phyloP scores from a whole-genome alignment of 1,140 invertebrate genomes.

The Ostrea edulis region DNA sequence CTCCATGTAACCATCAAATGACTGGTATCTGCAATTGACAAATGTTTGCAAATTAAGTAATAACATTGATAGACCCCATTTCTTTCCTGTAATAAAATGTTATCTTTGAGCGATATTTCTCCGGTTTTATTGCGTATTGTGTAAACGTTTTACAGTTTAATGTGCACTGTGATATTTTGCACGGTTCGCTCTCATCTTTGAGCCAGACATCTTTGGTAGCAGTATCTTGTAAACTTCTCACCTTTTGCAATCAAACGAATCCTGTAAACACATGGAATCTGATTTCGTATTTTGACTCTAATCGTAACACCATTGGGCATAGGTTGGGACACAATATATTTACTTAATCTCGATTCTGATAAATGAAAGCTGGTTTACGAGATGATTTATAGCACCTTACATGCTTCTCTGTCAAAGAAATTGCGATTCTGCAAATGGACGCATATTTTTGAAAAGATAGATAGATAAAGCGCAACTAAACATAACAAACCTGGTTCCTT shows the following conservation, averaged over 20 bases:
- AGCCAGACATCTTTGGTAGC: not conserved
- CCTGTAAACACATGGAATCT: not conserved
- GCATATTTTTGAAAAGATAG: not conserved
- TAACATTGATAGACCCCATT: conserved; percentile 9
- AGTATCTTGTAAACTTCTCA: conserved; percentile 29
- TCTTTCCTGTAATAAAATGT: conserved; percentile 18
- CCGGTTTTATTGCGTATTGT: not conserved
- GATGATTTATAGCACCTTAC: not conserved
- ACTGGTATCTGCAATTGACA: conserved; percentile 34
- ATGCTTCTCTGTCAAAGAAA: not conserved
- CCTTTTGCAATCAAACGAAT: conserved; percentile 21
- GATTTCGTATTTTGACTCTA: not conserved
- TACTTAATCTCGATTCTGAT: conserved; percentile 33
- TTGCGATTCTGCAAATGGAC: conserved; percentile 5
- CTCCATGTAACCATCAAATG: not conserved
- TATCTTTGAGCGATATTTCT: conserved; percentile 5
- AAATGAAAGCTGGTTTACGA: conserved; percentile 30
- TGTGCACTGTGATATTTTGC: not conserved
- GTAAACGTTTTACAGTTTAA: conserved; percentile 2
- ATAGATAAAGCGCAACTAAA: not conserved
- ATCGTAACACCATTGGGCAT: conserved; percentile 1
- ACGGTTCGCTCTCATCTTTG: not conserved
- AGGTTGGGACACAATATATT: conserved; percentile 14
- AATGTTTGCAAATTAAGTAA: conserved; percentile 28
- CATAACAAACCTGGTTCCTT: not conserved